Percentiles rank a stretch among this genome's conserved stretches.
These are phyloP conservation scores for Petrocephalus sullivani DNA, from an alignment of 2,797 vertebrate species.

Conservation along the genomic window DNA sequence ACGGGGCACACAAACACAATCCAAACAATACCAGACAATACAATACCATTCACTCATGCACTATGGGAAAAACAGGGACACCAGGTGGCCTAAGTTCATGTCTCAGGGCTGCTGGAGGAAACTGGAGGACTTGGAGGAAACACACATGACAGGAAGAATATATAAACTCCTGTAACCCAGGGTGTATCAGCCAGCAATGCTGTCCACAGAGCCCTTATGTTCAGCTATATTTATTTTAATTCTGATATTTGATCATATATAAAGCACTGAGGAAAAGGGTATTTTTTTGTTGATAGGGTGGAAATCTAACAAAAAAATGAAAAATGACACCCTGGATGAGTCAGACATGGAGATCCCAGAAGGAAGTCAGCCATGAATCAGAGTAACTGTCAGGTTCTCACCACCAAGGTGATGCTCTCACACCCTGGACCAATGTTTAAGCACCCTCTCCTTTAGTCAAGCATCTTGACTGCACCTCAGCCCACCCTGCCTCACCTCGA, in stretches of 20 bases:
- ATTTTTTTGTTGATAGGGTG: not conserved
- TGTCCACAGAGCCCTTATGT: not conserved
- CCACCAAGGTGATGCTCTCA: not conserved
- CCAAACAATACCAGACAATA: not conserved
- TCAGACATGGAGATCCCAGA: not conserved
- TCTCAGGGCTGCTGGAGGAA: not conserved
- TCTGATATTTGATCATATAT: not conserved
- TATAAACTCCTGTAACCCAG: not conserved
- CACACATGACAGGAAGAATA: too few relatives aligned
- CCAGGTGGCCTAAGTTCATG: not conserved
- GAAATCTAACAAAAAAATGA: not conserved
- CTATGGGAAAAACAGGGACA: not conserved
- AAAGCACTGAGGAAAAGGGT: not conserved
- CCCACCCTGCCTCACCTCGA: slow-evolving; percentile 36
- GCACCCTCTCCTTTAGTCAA: not conserved
- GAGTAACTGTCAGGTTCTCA: too few relatives aligned
- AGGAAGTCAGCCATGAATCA: not conserved
- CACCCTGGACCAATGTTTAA: not conserved
- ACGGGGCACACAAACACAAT: not conserved
- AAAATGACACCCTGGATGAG: not conserved
- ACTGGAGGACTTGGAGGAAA: not conserved
- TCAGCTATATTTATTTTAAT: not conserved
- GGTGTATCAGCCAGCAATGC: not conserved
- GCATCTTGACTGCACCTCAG: not conserved
- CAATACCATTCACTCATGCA: not conserved